A percentile compares a stretch with the other conserved stretches of the same genome.
phyloP scores from a whole-genome alignment of 2,797 vertebrate genomes.

The Spinibarbus caldwelli region DNA sequence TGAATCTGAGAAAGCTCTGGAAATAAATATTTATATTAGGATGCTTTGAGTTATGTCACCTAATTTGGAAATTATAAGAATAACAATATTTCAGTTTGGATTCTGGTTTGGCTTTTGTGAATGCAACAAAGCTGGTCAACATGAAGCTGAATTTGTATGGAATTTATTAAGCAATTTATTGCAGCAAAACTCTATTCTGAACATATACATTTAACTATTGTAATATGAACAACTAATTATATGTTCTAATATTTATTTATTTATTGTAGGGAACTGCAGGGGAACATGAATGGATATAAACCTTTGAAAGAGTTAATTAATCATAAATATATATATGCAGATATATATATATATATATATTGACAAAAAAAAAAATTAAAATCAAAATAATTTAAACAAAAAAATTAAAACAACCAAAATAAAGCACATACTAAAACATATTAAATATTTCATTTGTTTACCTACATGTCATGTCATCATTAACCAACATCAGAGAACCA shows the following conservation, averaged over 20 bases:
- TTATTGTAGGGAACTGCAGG: not conserved
- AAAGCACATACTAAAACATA: not conserved
- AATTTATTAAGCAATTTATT: not conserved
- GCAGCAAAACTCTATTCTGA: not conserved
- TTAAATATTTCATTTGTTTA: not conserved
- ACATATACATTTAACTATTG: not conserved
- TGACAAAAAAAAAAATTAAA: no score
- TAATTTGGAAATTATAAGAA: not conserved
- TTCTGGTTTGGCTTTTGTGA: not conserved
- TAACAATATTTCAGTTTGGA: not conserved
- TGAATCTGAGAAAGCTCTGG: not conserved
- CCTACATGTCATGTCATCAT: not conserved
- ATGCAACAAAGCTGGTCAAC: not conserved
- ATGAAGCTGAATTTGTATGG: not conserved
- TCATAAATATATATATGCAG: no score
- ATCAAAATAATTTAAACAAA: no score
- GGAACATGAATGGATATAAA: not conserved
- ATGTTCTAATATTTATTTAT: no score
- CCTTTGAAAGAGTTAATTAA: not conserved
- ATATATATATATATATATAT: no score
- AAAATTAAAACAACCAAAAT: no score
- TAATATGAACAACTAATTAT: not conserved
- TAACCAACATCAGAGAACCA: not conserved
- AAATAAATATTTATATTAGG: not conserved
- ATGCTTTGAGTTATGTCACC: conserved; percentile 4